A percentile compares a stretch with the other conserved stretches of the same genome.
These are phyloP conservation scores for Rhinoraja longicauda DNA, from an alignment of 2,797 vertebrate genomes.

Conservation along the genomic window DNA sequence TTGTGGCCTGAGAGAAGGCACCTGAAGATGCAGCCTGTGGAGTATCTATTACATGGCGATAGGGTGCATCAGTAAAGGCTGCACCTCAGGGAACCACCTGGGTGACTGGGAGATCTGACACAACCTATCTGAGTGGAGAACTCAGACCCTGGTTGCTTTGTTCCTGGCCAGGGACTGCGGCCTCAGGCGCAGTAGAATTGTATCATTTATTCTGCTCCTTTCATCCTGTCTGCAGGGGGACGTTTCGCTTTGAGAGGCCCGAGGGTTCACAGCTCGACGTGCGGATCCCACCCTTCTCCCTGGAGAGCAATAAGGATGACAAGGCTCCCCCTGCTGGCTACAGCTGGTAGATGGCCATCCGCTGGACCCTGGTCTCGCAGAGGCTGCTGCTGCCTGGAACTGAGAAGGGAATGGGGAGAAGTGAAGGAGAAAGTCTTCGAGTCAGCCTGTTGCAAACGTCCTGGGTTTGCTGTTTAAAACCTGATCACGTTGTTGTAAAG, in stretches of 20 bases:
- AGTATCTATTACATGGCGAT: too few relatives aligned
- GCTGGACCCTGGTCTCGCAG: conserved; percentile 35
- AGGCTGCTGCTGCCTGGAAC: not conserved
- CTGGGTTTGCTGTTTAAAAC: not conserved
- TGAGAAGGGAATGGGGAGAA: not conserved
- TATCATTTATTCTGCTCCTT: not conserved
- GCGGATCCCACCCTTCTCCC: conserved; percentile 92
- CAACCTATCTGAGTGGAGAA: too few relatives aligned
- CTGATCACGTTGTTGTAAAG: not conserved
- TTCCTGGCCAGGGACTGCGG: not conserved
- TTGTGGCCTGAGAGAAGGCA: too few relatives aligned
- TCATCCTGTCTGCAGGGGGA: conserved; percentile 68
- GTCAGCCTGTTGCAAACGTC: not conserved
- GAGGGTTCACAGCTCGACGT: conserved; percentile 96
- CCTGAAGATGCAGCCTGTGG: too few relatives aligned
- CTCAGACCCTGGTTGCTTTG: not conserved
- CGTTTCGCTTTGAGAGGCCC: conserved; percentile 90
- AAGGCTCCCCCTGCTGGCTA: conserved; percentile 74
- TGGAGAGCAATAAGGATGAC: conserved; percentile 90
- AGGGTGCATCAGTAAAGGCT: too few relatives aligned
- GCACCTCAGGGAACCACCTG: too few relatives aligned
- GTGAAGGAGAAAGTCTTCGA: not conserved
- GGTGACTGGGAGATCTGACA: not conserved
- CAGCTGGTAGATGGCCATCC: conserved; percentile 64
- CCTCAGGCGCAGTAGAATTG: not conserved